phyloP scores from a whole-genome alignment of 2,888 invertebrate species.

The Pecten maximus region DNA sequence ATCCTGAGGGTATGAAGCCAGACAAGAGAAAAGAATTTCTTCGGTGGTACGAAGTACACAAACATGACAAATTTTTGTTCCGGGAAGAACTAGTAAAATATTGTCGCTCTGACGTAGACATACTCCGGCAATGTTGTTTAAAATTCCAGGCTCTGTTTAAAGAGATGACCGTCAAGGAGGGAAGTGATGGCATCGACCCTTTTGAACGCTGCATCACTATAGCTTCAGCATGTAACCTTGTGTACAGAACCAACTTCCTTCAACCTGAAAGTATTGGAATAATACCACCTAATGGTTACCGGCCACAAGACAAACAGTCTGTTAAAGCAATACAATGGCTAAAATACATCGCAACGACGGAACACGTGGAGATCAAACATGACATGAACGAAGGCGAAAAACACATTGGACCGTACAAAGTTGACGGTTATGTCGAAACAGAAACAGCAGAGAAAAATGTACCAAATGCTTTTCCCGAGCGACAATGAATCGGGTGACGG shows the following conservation, averaged over 20 bases:
- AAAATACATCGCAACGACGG: constrained; percentile 46
- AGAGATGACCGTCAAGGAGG: constrained; percentile 45
- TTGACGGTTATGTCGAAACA: constrained; percentile 56
- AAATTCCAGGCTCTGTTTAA: constrained; percentile 53
- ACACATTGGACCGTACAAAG: constrained; percentile 51
- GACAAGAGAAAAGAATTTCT: constrained; percentile 34
- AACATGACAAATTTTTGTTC: not conserved
- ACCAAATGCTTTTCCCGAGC: constrained; percentile 31
- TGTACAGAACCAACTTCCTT: constrained; percentile 54
- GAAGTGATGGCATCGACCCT: constrained; percentile 52
- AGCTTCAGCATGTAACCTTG: constrained; percentile 56
- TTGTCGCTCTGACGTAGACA: constrained; percentile 55
- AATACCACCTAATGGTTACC: constrained; percentile 58
- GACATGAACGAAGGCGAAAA: constrained; percentile 55
- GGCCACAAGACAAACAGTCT: constrained; percentile 59
- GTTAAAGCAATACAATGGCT: constrained; percentile 57
- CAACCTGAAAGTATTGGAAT: constrained; percentile 49
- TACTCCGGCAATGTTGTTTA: constrained; percentile 51
- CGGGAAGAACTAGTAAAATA: constrained; percentile 48
- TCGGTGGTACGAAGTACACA: constrained; percentile 44
- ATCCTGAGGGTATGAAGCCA: constrained; percentile 52
- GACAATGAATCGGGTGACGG: constrained; percentile 53
- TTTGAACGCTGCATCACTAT: constrained; percentile 57
- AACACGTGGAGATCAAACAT: constrained; percentile 47
- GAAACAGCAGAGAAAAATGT: no score